Evolutionary conservation across 2,888 invertebrate genomes (phyloP), one percentile per base, ranked within the genome.

Genomic region (Ceratothoa steindachneri): DNA sequence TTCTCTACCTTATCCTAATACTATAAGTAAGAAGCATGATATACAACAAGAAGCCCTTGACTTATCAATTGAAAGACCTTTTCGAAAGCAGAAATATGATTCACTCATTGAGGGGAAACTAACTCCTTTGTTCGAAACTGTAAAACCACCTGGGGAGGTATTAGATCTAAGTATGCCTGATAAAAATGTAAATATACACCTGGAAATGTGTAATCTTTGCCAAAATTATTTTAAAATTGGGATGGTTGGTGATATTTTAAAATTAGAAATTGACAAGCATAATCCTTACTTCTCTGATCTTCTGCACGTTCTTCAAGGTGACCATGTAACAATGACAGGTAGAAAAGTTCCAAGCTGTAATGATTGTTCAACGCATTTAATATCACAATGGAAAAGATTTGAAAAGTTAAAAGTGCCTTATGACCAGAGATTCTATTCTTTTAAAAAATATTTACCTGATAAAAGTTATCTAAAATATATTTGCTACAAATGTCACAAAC

Each of bases 131-230:
- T 22, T 29, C 29, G 9, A 29, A 1, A 67, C 29, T 28, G 9
- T 19, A 2, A 1, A 2, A 1, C 15, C 12, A 2, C 12, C 24
- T 67, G 27, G 15, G 15, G 77, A 71, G 31, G 93, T 93, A 82
- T 87, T 93, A 77, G 93, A 94, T 86, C 87, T 94, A 75, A 93
- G 93, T 78, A 93, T 94, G 93, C 93, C 93, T 12, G 93, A 93
- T 85, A 93, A 93, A 87, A 93, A 93, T 86, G 91, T 93, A 15
- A 93, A 93, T 86, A 91, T 93, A 15, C 89, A 91, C 81, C 93
- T 93, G 27, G 93, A 93, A 85, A 93, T 93, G 70, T 84, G 84
- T 72, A 94, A 93, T 85, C 91, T 93, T 19, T 94, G 94, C 85
- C 94, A 94, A 24, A 93, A 93, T 84, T 93, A 93, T 85, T 92